A percentile compares a stretch with the other conserved stretches of the same genome.
Conservation (phyloP, 2,113 vertebrate species). For the Burhinus bistriatus region DNA sequence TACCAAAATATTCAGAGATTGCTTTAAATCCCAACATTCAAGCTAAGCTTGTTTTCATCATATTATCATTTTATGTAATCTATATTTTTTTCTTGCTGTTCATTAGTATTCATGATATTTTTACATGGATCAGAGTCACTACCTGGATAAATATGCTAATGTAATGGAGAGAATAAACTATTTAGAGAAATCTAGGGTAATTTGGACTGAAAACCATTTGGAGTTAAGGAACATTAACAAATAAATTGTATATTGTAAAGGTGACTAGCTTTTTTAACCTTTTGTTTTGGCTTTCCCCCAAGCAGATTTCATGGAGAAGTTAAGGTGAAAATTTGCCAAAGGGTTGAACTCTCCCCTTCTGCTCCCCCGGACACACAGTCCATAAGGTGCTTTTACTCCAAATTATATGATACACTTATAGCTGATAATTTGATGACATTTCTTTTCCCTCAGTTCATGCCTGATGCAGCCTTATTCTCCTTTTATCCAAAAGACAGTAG, state of each 20-base stretch:
- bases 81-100: neutral
- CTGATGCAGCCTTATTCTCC: neutral
- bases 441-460: neutral
- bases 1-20: conserved; percentile 43
- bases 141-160: neutral
- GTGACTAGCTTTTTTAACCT: neutral
- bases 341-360: neutral
- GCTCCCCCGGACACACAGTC: neutral
- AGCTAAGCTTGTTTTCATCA: neutral
- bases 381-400: neutral
- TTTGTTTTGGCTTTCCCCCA: neutral
- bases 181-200: neutral
- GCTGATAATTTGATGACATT: neutral
- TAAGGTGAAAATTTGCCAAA: neutral
- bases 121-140: neutral
- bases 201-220: neutral
- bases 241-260: neutral
- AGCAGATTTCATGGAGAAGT: neutral
- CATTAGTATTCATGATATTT: neutral
- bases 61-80: neutral
- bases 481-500: neutral
- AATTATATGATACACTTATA: neutral
- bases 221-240: neutral
- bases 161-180: neutral
- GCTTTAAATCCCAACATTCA: conserved; percentile 40